Base-by-base conservation (phyloP, 2,797 vertebrate genomes). In the Siniperca undulata region DNA sequence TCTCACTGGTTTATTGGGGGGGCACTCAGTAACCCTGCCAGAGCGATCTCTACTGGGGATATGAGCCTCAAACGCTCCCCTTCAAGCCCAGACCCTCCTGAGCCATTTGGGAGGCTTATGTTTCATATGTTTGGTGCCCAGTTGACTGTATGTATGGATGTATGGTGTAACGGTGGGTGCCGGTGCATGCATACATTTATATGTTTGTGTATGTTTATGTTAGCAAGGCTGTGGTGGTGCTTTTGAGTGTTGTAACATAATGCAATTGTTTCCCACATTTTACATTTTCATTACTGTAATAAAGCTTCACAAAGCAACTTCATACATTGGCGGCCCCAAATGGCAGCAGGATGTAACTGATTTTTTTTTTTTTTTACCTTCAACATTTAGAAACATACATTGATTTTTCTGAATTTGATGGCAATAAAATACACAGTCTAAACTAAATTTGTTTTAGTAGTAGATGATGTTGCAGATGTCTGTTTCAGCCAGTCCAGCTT, bases 11-110 rank as follows among this genome's bases (percentile, higher is more conserved):
- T 93, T 84, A 85, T 86, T 74, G 65, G 71, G 73, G 83, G 69
- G 59, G 61, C 64, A 80, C 81, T 91, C 90, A 88, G 86, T 91
- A 91, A 89, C 88, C 87, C 82, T 89, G 91, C 92, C 91, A 93
- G 90, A 93, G 86, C 11, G 38, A 76, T 67, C 74, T 84, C 87
- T 85, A 78, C 81, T 80, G 90, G 91, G 91, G 85, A 88, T 89
- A 81, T 64, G 67, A 85, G 88, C 86, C 89, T 92, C 87, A 90
- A 91, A 88, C 78, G 73, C 67, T 85, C 62, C 80, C 70, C 85
- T 92, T 92, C 80, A 89, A 86, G 80, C 77, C 74, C 82, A 72
- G 74, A 80, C 78, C 77, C 66, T 89, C 81, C 79, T 8, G 10
- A 75, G 65, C 68, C 82, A 83, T 84, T 70, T 46, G 77, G 78